Percentiles rank a stretch among this genome's conserved stretches.
These are phyloP conservation scores for Linepithema humile DNA, from an alignment of 1,140 invertebrate species.

Conservation along the genomic window DNA sequence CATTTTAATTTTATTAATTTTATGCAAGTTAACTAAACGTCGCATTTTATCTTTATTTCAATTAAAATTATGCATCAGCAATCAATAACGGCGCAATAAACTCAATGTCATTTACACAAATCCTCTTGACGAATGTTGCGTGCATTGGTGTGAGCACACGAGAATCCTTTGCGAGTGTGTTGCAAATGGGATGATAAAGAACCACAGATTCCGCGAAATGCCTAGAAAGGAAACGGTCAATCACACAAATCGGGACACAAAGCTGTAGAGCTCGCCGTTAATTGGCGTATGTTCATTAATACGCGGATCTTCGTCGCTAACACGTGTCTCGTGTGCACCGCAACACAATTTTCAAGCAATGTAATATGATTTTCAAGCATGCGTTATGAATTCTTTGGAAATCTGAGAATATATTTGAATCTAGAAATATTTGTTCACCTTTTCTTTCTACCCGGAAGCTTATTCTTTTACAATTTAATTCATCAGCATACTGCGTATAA, in stretches of 20 bases:
- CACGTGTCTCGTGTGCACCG: background rate
- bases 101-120: background rate
- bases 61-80: background rate
- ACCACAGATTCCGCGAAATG: background rate
- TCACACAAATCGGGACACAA: conserved; percentile 15
- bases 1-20: conserved; percentile 3
- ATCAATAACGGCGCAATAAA: background rate
- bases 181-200: background rate
- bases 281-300: conserved; percentile 36
- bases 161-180: background rate
- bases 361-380: conserved; percentile 25
- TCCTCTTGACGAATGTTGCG: too few species aligned
- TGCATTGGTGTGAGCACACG: too few species aligned
- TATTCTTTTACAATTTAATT: conserved; percentile 26
- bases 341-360: conserved; percentile 29
- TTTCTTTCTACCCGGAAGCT: background rate
- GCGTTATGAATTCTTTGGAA: too few species aligned
- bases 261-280: conserved; percentile 9
- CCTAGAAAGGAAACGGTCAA: background rate
- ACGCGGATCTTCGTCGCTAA: conserved; percentile 25
- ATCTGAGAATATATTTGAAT: conserved; percentile 12
- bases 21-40: background rate
- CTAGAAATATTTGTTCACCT: background rate
- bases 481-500: conserved; percentile 27
- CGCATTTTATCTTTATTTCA: background rate